Percentiles rank a stretch among this genome's conserved stretches.
These are phyloP conservation scores for Podocnemis expansa DNA, from an alignment of 2,113 vertebrate genomes.

Conservation along the genomic window DNA sequence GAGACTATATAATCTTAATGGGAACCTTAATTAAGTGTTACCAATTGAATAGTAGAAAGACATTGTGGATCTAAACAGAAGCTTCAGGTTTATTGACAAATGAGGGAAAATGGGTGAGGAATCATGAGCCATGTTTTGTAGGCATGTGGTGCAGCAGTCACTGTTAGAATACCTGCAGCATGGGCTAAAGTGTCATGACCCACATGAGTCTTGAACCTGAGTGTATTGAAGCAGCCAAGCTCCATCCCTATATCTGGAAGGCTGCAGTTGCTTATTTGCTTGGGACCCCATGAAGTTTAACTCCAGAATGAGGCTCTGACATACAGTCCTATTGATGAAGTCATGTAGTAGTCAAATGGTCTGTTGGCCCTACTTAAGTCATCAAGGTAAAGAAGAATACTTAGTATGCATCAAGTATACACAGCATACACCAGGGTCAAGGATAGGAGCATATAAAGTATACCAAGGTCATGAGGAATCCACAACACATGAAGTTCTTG, in stretches of 20 bases:
- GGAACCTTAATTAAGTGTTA: slow-evolving; percentile 65
- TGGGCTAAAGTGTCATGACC: background rate
- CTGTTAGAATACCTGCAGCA: slow-evolving; percentile 37
- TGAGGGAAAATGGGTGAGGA: background rate
- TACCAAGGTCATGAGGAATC: too few species aligned
- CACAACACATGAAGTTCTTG: too few species aligned
- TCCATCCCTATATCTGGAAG: background rate
- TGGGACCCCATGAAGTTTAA: background rate
- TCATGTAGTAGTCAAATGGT: background rate
- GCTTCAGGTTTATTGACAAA: slow-evolving; percentile 43
- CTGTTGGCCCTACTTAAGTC: background rate
- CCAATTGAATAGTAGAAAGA: slow-evolving; percentile 48
- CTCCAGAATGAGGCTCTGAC: background rate
- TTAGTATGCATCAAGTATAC: too few species aligned
- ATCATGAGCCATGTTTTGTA: slow-evolving; percentile 26
- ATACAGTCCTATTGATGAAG: background rate
- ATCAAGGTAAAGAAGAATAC: background rate
- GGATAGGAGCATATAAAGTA: too few species aligned
- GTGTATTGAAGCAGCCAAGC: background rate
- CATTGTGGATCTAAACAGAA: slow-evolving; percentile 49
- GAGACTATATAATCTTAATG: slow-evolving; percentile 49
- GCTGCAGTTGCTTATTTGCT: background rate
- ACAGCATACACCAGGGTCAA: too few species aligned
- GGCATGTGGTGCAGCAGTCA: background rate
- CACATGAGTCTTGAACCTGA: background rate